Conservation (phyloP, 2,888 invertebrate genomes). For the Panopea generosa region DNA sequence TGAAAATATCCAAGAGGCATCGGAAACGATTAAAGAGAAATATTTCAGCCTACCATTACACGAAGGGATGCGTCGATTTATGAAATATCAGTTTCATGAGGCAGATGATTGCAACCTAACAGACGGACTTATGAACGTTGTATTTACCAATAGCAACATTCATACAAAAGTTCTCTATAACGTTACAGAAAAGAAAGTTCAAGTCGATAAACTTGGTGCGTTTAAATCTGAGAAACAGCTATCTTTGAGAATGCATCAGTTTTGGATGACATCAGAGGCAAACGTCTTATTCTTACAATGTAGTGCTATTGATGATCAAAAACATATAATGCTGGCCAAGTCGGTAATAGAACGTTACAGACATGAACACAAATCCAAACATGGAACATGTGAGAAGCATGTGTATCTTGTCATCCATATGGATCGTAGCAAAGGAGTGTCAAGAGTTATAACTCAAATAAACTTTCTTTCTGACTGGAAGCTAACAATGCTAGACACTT, state of each 20-base stretch:
- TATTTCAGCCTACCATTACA: constrained; percentile 65
- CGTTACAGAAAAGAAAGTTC: not conserved
- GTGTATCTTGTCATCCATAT: constrained; percentile 51
- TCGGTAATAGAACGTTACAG: constrained; percentile 49
- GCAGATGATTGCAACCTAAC: not conserved
- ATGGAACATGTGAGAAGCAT: constrained; percentile 7
- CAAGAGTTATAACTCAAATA: constrained; percentile 42
- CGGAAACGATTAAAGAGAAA: constrained; percentile 4
- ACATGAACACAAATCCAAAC: constrained; percentile 12
- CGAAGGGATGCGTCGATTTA: constrained; percentile 46
- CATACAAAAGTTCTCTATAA: constrained; percentile 33
- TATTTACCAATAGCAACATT: constrained; percentile 66
- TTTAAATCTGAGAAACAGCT: constrained; percentile 72
- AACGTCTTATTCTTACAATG: constrained; percentile 62
- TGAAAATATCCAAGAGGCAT: not conserved
- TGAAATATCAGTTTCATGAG: constrained; percentile 14
- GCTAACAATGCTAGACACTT: constrained; percentile 56
- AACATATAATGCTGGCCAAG: constrained; percentile 65
- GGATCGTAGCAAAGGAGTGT: constrained; percentile 18
- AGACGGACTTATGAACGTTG: constrained; percentile 27
- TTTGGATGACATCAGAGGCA: constrained; percentile 48
- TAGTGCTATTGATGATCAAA: constrained; percentile 54
- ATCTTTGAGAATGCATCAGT: constrained; percentile 43
- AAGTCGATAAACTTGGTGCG: constrained; percentile 63
- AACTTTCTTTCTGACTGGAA: constrained; percentile 68